Evolutionary conservation across 2,797 vertebrate species (phyloP).

Genomic region (Paratrypauchen microcephalus): DNA sequence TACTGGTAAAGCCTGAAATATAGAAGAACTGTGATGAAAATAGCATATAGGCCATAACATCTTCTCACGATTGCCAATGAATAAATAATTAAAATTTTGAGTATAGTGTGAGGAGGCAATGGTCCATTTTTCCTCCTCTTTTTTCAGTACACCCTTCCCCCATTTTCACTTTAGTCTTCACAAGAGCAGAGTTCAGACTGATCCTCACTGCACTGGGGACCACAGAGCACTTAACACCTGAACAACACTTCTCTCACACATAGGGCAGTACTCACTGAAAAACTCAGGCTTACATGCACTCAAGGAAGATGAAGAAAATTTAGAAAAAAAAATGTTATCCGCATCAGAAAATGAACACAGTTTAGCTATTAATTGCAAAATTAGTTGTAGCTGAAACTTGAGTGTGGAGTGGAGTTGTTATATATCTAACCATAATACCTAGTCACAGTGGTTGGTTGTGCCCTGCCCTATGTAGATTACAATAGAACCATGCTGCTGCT

Average conservation of each 20-base stretch:
- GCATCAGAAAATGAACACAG: not conserved
- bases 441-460: not conserved
- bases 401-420: not conserved
- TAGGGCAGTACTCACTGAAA: conserved; percentile 43
- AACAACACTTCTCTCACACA: conserved; percentile 64
- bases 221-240: conserved; percentile 64
- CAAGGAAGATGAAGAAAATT: not conserved
- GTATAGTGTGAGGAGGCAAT: not conserved
- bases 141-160: conserved; percentile 5
- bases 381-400: not conserved
- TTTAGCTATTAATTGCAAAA: not conserved
- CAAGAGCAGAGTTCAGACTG: conserved; percentile 19
- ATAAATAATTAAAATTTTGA: conserved; percentile 22
- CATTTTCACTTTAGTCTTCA: conserved; percentile 3
- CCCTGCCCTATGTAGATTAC: not conserved
- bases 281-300: conserved; percentile 22
- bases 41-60: conserved; percentile 13
- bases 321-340: not conserved
- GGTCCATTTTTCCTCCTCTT: conserved; percentile 11
- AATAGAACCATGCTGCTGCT: not conserved
- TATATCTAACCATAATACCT: not conserved
- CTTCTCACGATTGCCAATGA: conserved; percentile 7
- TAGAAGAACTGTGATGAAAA: conserved; percentile 8
- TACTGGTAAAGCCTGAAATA: conserved; percentile 34
- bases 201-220: conserved; percentile 38